These are phyloP conservation scores for Fragariocoptes setiger DNA, from an alignment of 1,140 invertebrate genomes.

Conservation along the genomic window DNA sequence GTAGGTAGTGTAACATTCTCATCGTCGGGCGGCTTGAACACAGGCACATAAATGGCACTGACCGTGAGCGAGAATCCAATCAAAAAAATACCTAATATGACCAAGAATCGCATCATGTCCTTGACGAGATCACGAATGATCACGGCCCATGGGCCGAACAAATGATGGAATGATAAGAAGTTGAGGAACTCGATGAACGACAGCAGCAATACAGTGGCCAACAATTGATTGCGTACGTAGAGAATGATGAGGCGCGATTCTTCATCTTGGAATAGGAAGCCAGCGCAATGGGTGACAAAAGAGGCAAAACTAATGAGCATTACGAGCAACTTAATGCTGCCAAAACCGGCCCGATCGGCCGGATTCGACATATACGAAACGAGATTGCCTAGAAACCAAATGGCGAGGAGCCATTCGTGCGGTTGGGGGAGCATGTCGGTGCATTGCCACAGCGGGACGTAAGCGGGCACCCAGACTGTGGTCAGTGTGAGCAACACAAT, in stretches of 20 bases:
- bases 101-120: constrained; percentile 73
- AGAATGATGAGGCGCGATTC: constrained; percentile 4
- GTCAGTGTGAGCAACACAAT: constrained; percentile 66
- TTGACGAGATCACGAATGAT: constrained; percentile 24
- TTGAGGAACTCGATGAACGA: constrained; percentile 90
- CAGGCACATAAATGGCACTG: constrained; percentile 15
- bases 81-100: constrained; percentile 84
- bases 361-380: constrained; percentile 87
- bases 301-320: constrained; percentile 67
- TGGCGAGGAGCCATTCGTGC: constrained; percentile 81
- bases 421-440: constrained; percentile 28
- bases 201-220: constrained; percentile 66
- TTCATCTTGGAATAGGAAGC: constrained; percentile 18
- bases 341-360: constrained; percentile 66
- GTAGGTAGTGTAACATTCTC: constrained; percentile 8
- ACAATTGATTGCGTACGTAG: constrained; percentile 82
- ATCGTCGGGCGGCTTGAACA: constrained; percentile 11
- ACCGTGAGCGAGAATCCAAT: constrained; percentile 94
- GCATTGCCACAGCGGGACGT: constrained; percentile 20
- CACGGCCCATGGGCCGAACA: constrained; percentile 82
- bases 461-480: constrained; percentile 43
- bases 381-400: constrained; percentile 76
- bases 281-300: constrained; percentile 50
- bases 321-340: constrained; percentile 57
- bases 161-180: constrained; percentile 83